Percentiles rank a stretch among this genome's conserved stretches.
These are phyloP conservation scores for Drosophila sordidapex DNA, from an alignment of 2,888 invertebrate genomes.

Conservation along the genomic window DNA sequence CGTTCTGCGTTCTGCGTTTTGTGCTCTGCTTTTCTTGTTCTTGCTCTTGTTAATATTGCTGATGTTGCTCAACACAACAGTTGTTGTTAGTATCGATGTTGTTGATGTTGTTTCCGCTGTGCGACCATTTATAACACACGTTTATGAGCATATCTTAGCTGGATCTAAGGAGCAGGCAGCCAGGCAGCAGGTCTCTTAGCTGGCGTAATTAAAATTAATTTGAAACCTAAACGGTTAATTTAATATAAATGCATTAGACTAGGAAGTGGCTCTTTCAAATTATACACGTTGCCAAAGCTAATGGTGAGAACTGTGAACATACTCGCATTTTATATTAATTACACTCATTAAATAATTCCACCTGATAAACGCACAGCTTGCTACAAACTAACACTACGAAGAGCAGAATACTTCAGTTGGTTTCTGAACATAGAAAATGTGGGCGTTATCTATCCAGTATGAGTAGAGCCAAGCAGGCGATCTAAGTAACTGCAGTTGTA, in stretches of 20 bases:
- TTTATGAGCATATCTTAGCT: constrained; percentile 54
- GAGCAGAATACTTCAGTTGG: constrained; percentile 4
- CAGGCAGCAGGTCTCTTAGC: constrained; percentile 5
- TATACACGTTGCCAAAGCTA: constrained; percentile 47
- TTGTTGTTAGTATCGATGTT: constrained; percentile 13
- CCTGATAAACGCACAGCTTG: constrained; percentile 45
- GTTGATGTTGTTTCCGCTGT: constrained; percentile 63
- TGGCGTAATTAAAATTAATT: constrained; percentile 76
- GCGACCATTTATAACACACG: constrained; percentile 53
- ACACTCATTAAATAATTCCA: constrained; percentile 55
- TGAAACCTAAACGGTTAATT: constrained; percentile 64
- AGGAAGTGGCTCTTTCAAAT: constrained; percentile 45
- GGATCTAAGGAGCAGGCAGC: constrained; percentile 30
- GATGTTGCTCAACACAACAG: constrained; percentile 13
- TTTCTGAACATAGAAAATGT: constrained; percentile 15
- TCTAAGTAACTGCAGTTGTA: not conserved
- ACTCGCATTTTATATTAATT: constrained; percentile 53
- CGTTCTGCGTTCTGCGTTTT: not conserved
- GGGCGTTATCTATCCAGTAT: constrained; percentile 18
- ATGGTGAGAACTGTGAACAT: constrained; percentile 42
- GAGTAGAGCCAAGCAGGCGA: not conserved
- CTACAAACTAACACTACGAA: constrained; percentile 8
- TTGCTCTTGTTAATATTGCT: constrained; percentile 20
- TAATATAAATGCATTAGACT: constrained; percentile 62
- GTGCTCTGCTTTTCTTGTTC: constrained; percentile 4